Percentiles rank a stretch among this genome's conserved stretches.
Evolutionary conservation across 1,140 invertebrate genomes (phyloP).

Genomic region (Carposina sasakii): DNA sequence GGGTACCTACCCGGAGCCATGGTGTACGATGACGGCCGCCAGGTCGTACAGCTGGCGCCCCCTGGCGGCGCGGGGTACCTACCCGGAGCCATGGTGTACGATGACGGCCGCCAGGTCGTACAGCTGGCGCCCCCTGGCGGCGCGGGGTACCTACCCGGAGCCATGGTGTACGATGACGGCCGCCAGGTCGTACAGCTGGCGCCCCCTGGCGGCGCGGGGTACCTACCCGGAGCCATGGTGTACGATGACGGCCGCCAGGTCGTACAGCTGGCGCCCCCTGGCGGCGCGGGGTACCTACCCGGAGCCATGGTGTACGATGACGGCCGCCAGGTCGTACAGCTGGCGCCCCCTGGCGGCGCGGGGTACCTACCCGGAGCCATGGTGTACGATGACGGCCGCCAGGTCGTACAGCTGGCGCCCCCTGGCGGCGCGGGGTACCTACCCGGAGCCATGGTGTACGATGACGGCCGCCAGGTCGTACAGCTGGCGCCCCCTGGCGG

Average conservation of each 20-base stretch:
- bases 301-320: constrained; percentile 90
- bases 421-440: constrained; percentile 44
- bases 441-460: constrained; percentile 90
- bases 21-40: constrained; percentile 89
- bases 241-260: constrained; percentile 88
- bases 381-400: constrained; percentile 89
- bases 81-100: constrained; percentile 90
- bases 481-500: constrained; percentile 63
- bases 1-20: constrained; percentile 84
- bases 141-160: constrained; percentile 79
- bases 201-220: constrained; percentile 44
- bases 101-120: constrained; percentile 90
- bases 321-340: constrained; percentile 88
- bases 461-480: constrained; percentile 90
- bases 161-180: constrained; percentile 91
- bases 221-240: constrained; percentile 86
- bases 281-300: constrained; percentile 76
- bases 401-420: constrained; percentile 81
- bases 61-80: constrained; percentile 44
- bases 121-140: constrained; percentile 63
- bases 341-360: constrained; percentile 50
- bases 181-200: constrained; percentile 84
- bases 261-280: constrained; percentile 76
- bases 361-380: constrained; percentile 84
- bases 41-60: constrained; percentile 81